Conservation (phyloP, 2,888 invertebrate genomes). For the Stenotaenia linearis region DNA sequence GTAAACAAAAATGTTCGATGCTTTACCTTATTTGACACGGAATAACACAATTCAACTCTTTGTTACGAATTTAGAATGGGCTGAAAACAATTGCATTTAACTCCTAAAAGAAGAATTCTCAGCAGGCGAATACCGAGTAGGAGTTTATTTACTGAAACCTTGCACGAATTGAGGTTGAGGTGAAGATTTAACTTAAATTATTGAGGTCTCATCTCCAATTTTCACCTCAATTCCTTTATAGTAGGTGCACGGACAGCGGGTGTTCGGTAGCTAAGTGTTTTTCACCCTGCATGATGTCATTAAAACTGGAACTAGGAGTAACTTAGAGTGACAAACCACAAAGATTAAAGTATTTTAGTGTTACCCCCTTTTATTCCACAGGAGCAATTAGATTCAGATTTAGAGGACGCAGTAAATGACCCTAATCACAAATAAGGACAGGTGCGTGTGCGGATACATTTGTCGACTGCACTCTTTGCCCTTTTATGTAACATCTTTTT, state of each 20-base stretch:
- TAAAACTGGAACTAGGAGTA: not conserved
- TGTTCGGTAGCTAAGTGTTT: not conserved
- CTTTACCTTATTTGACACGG: not conserved
- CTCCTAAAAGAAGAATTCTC: not conserved
- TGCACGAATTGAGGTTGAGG: not conserved
- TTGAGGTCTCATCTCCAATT: conserved; percentile 17
- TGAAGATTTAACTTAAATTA: not conserved
- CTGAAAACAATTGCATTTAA: not conserved
- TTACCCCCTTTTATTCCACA: not conserved
- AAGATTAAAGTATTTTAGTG: not conserved
- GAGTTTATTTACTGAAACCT: not conserved
- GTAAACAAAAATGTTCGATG: not conserved
- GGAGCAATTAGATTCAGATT: not conserved
- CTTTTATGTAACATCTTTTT: not conserved
- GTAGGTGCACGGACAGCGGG: not conserved
- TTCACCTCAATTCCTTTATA: not conserved
- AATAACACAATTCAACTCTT: not conserved
- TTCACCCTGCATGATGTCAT: not conserved
- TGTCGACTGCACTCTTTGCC: not conserved
- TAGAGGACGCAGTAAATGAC: not conserved
- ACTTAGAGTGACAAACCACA: not conserved
- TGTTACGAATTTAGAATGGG: not conserved
- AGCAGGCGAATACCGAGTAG: not conserved
- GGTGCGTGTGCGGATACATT: not conserved
- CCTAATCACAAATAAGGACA: conserved; percentile 10